Base-by-base conservation (phyloP, 2,113 vertebrate genomes). In the Austrofundulus limnaeus region DNA sequence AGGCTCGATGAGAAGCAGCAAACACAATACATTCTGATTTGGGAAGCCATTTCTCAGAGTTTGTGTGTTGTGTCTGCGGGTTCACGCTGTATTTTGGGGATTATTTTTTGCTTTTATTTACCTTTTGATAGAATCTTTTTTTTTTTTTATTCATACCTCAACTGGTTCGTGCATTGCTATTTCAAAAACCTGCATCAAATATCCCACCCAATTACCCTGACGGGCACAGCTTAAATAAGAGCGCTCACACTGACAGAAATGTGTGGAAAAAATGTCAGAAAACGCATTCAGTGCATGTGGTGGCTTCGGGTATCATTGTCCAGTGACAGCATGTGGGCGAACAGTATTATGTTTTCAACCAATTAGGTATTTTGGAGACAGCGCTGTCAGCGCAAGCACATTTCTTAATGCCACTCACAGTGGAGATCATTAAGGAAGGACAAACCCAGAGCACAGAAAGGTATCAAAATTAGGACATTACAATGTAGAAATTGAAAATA, bases 21-120 rank as follows among this genome's bases (percentile, higher is more conserved):
- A 66, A 56, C 49, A 68, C 50, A 66, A 58, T 52, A n/a, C 23
- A 62, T 62, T 45, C 20, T 66, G 47, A 72, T 75, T 68, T 31
- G 28, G 49, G 59, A 4, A 11, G 6, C 37, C 19, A 14, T 17
- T 53, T 46, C 25, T 53, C 39, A n/a, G 16, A 19, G 21, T 31
- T 25, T 43, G 17, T 11, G 42, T n/a, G 48, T 56, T 54, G 28
- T 61, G 23, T 2, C 17, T 41, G 45, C 11, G 55, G 19, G 24
- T 64, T 58, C 7, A 25, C 12, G 51, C 9, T 28, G n/a, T 57
- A 11, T 61, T 66, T 48, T 42, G 13, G 10, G 5, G 28, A n/a
- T 3, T 46, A 20, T 20, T 34, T 49, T 54, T n/a, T n/a, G 6
- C 17, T 5, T 31, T 54, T 38, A 19, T 28, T 54, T 37, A 54